Conservation (phyloP, 2,888 invertebrate species). For the Oscheius myriophilus region DNA sequence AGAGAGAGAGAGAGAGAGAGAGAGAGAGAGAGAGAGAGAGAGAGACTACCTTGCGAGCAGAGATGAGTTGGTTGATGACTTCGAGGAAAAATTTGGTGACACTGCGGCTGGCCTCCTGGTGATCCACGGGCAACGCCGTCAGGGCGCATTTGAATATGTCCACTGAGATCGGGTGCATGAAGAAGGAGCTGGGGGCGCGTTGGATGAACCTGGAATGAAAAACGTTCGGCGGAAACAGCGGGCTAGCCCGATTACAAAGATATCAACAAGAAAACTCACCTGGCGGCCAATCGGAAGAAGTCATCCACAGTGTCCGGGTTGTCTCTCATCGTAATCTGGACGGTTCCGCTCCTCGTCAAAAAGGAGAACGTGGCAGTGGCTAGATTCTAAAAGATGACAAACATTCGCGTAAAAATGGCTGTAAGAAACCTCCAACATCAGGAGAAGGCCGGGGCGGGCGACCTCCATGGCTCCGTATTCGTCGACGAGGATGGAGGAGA, state of each 20-base stretch:
- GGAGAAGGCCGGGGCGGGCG: constrained; percentile 83
- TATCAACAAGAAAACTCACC: too few species aligned
- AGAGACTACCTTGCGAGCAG: constrained; percentile 44
- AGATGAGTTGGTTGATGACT: constrained; percentile 78
- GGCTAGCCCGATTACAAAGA: too few species aligned
- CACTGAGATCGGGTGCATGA: constrained; percentile 81
- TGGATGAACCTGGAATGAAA: constrained; percentile 79
- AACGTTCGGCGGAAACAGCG: background rate
- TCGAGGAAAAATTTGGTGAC: constrained; percentile 95
- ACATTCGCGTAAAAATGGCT: background rate
- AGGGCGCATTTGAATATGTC: constrained; percentile 85
- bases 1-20: too few species aligned
- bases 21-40: too few species aligned
- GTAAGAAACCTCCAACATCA: constrained; percentile 82
- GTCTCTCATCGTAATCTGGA: constrained; percentile 82
- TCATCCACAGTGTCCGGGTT: constrained; percentile 99
- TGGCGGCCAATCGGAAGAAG: constrained; percentile 85
- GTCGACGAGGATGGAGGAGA: constrained; percentile 82
- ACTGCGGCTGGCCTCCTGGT: constrained; percentile 72
- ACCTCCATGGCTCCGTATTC: constrained; percentile 82
- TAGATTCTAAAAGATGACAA: constrained; percentile 25
- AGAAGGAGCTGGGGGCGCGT: constrained; percentile 84
- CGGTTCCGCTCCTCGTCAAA: constrained; percentile 9
- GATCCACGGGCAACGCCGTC: constrained; percentile 83
- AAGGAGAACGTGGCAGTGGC: constrained; percentile 37